Conservation (phyloP, 2,888 invertebrate genomes). For the Pinctada fucata region DNA sequence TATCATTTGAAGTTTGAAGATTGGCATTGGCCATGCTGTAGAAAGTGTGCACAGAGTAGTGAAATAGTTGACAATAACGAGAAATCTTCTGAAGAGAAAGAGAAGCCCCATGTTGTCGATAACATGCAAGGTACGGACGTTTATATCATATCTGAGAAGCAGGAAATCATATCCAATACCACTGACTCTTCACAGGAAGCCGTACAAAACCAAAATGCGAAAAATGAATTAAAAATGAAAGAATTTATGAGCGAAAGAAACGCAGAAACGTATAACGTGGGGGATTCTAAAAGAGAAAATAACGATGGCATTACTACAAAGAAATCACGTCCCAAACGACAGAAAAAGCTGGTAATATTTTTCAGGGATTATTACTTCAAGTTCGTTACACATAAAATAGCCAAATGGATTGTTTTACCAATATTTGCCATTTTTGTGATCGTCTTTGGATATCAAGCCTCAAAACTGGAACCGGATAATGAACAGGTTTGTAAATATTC, state of each 20-base stretch:
- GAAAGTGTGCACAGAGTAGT: slow-evolving; percentile 6
- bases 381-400: slow-evolving; percentile 59
- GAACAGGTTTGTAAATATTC: slow-evolving; percentile 58
- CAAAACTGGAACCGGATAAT: slow-evolving; percentile 62
- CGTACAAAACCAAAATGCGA: not conserved
- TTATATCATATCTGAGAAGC: not conserved
- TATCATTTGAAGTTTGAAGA: slow-evolving; percentile 57
- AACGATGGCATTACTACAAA: not conserved
- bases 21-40: slow-evolving; percentile 48
- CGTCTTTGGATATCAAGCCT: slow-evolving; percentile 55
- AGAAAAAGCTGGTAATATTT: slow-evolving; percentile 54
- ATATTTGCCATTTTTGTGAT: slow-evolving; percentile 45
- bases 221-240: not conserved
- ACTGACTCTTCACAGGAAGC: not conserved
- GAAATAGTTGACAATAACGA: not conserved
- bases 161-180: not conserved
- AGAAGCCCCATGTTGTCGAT: not conserved
- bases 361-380: slow-evolving; percentile 61
- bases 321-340: slow-evolving; percentile 32
- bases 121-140: not conserved
- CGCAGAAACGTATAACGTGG: not conserved
- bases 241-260: not conserved
- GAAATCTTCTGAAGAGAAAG: not conserved
- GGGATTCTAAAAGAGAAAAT: not conserved
- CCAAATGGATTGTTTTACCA: slow-evolving; percentile 56